Percentiles rank a stretch among this genome's conserved stretches.
Conservation (phyloP, 1,140 invertebrate species). For the Chionoecetes opilio region DNA sequence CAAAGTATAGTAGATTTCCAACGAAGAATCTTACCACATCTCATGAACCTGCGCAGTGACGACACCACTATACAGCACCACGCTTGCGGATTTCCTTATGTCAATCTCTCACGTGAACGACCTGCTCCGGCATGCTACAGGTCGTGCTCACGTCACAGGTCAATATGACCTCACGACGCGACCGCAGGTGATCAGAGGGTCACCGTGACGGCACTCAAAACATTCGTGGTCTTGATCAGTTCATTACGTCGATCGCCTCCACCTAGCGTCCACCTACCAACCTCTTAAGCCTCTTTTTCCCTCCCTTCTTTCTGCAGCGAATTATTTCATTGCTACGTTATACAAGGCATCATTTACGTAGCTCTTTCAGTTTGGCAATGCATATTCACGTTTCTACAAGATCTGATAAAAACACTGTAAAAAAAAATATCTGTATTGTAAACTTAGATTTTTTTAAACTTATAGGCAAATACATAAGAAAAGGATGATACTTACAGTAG, state of each 20-base stretch:
- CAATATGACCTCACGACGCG: neutral
- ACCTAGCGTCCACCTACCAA: neutral
- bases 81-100: slow-evolving; percentile 2
- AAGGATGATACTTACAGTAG: neutral
- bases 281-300: neutral
- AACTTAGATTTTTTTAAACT: no score
- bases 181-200: neutral
- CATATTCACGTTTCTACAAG: no score
- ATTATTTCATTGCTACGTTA: neutral
- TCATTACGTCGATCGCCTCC: neutral
- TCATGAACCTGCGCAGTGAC: no score
- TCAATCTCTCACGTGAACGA: neutral
- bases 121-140: neutral
- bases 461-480: neutral
- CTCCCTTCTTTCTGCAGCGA: neutral
- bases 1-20: no score
- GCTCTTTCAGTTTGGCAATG: neutral
- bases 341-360: neutral
- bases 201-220: neutral
- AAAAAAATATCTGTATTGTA: no score
- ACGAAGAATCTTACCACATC: no score
- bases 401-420: no score
- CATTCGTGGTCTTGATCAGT: neutral
- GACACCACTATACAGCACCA: neutral
- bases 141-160: neutral